phyloP scores from a whole-genome alignment of 2,797 vertebrate genomes.

The Fundulus diaphanus region DNA sequence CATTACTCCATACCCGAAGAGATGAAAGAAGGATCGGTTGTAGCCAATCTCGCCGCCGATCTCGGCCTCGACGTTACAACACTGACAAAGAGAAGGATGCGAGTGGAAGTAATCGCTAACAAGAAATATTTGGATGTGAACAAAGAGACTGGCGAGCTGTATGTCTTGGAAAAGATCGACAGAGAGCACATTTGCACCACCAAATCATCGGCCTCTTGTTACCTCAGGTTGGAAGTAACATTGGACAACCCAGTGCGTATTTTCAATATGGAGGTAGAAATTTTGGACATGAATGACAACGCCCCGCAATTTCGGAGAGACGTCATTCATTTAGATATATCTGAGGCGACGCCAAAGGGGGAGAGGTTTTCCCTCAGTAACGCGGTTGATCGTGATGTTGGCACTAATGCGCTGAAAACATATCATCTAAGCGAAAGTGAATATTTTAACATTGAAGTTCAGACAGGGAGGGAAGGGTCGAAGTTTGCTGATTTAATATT shows the following conservation, averaged over 20 bases:
- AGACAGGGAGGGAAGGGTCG: slow-evolving; percentile 64
- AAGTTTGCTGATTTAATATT: slow-evolving; percentile 69
- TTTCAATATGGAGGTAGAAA: slow-evolving; percentile 71
- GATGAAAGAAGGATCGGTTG: slow-evolving; percentile 75
- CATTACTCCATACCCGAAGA: slow-evolving; percentile 81
- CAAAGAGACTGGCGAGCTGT: slow-evolving; percentile 62
- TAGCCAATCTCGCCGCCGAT: slow-evolving; percentile 79
- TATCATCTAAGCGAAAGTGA: slow-evolving; percentile 69
- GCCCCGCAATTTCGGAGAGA: slow-evolving; percentile 35
- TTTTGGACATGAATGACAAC: slow-evolving; percentile 75
- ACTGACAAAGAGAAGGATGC: slow-evolving; percentile 58
- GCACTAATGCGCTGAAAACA: slow-evolving; percentile 61
- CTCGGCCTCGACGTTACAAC: slow-evolving; percentile 69
- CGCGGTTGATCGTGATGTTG: slow-evolving; percentile 67
- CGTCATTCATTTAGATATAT: slow-evolving; percentile 63
- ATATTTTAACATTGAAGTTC: slow-evolving; percentile 63
- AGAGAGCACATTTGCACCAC: slow-evolving; percentile 19
- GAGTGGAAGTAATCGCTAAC: slow-evolving; percentile 42
- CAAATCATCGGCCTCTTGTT: slow-evolving; percentile 47
- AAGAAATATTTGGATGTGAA: slow-evolving; percentile 75
- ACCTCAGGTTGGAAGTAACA: slow-evolving; percentile 61
- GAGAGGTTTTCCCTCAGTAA: slow-evolving; percentile 70
- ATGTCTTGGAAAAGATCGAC: slow-evolving; percentile 6
- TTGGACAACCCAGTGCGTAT: slow-evolving; percentile 74
- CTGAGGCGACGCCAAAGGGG: slow-evolving; percentile 27